Conservation (phyloP, 2,888 invertebrate species). For the Neelides folsomi region DNA sequence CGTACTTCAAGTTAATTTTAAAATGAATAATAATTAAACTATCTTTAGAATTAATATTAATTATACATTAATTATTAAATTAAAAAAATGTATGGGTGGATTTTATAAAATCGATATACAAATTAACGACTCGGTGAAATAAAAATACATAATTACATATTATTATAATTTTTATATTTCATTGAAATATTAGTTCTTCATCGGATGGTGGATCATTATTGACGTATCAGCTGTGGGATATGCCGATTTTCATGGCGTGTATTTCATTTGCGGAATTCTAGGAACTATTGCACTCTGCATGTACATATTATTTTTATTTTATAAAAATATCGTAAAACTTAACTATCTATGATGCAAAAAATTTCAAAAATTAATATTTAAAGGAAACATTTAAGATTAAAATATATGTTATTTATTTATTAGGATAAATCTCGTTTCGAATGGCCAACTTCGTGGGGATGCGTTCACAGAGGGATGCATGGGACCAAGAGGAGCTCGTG, state of each 20-base stretch:
- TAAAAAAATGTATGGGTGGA: no score
- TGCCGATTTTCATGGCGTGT: slow-evolving; percentile 47
- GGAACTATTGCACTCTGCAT: slow-evolving; percentile 88
- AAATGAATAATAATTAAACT: no score
- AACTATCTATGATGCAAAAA: no score
- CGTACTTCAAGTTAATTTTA: slow-evolving; percentile 35
- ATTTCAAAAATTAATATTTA: not conserved
- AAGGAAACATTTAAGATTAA: not conserved
- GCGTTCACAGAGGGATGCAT: slow-evolving; percentile 69
- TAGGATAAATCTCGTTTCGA: slow-evolving; percentile 86
- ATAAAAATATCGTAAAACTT: no score
- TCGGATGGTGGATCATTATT: slow-evolving; percentile 97
- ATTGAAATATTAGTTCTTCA: slow-evolving; percentile 60
- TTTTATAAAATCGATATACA: no score
- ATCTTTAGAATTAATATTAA: no score
- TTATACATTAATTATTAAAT: no score
- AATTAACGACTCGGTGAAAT: no score
- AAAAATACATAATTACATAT: no score
- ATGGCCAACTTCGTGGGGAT: slow-evolving; percentile 79
- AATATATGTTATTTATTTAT: slow-evolving; percentile 8
- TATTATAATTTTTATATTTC: not conserved
- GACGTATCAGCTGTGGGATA: slow-evolving; percentile 76
- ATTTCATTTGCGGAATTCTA: slow-evolving; percentile 82
- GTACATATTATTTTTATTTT: slow-evolving; percentile 42
- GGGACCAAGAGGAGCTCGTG: slow-evolving; percentile 73